Evolutionary conservation across 1,140 invertebrate species (phyloP), one percentile per base, ranked within the genome.

Genomic region (Atopsyche davidsoni): DNA sequence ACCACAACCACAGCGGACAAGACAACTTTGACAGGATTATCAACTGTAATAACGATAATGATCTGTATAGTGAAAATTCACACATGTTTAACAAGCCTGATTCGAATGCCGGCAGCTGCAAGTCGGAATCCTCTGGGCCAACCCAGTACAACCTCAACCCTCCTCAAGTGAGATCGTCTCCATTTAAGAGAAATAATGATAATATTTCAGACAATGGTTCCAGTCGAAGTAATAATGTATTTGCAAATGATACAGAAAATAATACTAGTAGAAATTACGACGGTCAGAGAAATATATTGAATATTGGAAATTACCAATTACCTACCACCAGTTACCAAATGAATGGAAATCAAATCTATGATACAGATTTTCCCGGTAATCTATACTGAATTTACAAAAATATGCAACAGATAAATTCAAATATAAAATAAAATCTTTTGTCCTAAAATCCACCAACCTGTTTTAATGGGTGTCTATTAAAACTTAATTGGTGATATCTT

Each of bases 291-390:
- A 57, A 46, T 21, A 24, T 19, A 9, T 40, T 46, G 16, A 44
- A 46, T 14, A 42, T 56, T 0, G 47, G 36, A n/a, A 52, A 52
- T 42, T 57, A 70, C 55, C 69, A 73, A 51, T 68, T 70, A 42
- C 63, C 68, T 1, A 61, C 66, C 0, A 41, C 13, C 25, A 52
- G 25, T 21, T 52, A 51, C 38, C 49, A 51, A 32, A 4, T 51
- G 4, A 32, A 44, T 13, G 16, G 17, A 19, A 40, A 7, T 58
- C 68, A 67, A 22, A 69, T 68, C 47, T 73, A 73, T 49, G 71
- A 73, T 51, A 68, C 70, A 51, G 71, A 73, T 56, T 62, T 67
- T 14, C 64, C 68, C 51, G 62, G 65, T 67, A 58, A n/a, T n/a
- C n/a, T n/a, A n/a, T n/a, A n/a, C n/a, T n/a, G n/a, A n/a, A n/a